These are phyloP conservation scores for Meles meles DNA, from an alignment of 2,113 vertebrate genomes.

Conservation along the genomic window DNA sequence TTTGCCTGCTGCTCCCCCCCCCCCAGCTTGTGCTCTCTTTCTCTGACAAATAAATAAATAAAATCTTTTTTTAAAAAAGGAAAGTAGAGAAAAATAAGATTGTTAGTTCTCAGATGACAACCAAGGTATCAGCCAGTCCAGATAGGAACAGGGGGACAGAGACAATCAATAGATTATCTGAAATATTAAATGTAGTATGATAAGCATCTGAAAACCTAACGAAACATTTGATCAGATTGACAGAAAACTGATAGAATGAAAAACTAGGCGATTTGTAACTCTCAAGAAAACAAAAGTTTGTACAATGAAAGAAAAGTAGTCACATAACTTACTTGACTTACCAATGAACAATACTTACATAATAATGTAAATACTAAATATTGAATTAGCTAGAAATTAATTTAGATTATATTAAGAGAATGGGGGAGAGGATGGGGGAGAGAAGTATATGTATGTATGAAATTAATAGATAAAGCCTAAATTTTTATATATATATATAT, in stretches of 20 bases:
- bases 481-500: background rate
- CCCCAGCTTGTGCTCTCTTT: too few relatives aligned
- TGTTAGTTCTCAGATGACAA: background rate
- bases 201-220: background rate
- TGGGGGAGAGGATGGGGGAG: background rate
- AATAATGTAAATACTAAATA: background rate
- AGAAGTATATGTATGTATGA: background rate
- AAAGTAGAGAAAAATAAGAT: too few relatives aligned
- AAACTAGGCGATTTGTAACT: background rate
- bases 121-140: background rate
- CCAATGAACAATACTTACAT: background rate
- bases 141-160: background rate
- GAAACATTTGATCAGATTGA: background rate
- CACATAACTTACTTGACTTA: background rate
- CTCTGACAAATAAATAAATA: too few relatives aligned
- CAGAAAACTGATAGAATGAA: background rate
- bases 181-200: background rate
- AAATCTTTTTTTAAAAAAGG: too few relatives aligned
- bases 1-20: too few relatives aligned
- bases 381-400: background rate
- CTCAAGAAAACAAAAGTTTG: background rate
- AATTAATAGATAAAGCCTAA: background rate
- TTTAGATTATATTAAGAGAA: background rate
- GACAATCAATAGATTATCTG: background rate
- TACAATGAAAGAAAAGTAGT: background rate